Conservation (phyloP, 2,113 vertebrate genomes). For the Typhlomys cinereus region DNA sequence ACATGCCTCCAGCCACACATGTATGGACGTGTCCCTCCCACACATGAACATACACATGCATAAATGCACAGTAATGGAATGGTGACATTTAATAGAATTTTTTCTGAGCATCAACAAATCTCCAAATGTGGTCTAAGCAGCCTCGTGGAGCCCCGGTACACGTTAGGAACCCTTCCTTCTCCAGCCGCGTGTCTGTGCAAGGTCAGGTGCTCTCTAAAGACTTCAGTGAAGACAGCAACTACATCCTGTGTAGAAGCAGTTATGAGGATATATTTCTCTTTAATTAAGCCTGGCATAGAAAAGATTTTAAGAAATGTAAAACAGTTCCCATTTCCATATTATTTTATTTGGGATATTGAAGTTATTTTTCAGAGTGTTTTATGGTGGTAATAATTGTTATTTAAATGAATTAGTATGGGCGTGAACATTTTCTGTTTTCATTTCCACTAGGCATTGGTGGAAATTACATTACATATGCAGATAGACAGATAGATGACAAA, state of each 20-base stretch:
- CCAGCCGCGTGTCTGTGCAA: neutral
- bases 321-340: neutral
- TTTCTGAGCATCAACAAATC: neutral
- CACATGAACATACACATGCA: too few species aligned
- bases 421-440: too few species aligned
- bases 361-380: neutral
- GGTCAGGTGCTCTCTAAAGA: neutral
- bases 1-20: too few species aligned
- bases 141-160: neutral
- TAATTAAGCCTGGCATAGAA: slow-evolving; percentile 1
- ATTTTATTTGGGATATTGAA: slow-evolving; percentile 8
- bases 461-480: neutral
- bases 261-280: neutral
- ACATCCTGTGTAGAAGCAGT: neutral
- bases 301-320: neutral
- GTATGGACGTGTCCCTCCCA: too few species aligned
- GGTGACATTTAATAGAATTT: slow-evolving; percentile 6
- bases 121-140: neutral
- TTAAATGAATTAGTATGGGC: neutral
- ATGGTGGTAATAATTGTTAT: neutral
- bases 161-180: neutral
- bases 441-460: too few species aligned
- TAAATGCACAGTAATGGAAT: too few species aligned
- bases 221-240: slow-evolving; percentile 13
- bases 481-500: too few species aligned